Evolutionary conservation across 2,113 vertebrate genomes (phyloP), one percentile per base, ranked within the genome.

Genomic region (Marmota flaviventris): DNA sequence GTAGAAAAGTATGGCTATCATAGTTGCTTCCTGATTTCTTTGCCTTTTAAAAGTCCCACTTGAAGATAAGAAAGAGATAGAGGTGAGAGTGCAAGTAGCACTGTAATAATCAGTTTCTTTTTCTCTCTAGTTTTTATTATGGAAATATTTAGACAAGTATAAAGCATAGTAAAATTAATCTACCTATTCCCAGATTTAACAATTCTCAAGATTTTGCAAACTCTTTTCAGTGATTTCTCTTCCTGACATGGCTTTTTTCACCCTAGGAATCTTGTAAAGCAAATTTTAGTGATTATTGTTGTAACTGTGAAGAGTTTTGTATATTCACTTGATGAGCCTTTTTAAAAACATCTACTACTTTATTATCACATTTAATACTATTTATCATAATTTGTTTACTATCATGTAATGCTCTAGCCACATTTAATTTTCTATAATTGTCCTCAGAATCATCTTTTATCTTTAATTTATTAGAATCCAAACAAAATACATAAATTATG

Each of bases 361-460:
- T 76, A 65, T 90, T 93, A 39, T 73, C 37, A 85, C 82, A 48
- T 95, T 96, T 86, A 65, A 24, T 82, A 82, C 65, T 78, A 58
- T 58, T 79, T 69, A 70, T 56, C 45, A 45, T 91, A 91, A 75
- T 56, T 67, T 58, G 39, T 83, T 65, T 63, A 51, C 29, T 86
- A 4, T 94, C 11, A 75, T 78, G 18, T 39, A 79, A 13, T 90
- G 84, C 67, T 85, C 10, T 92, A 14, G 78, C 18, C 39, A 75
- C 69, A 73, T 87, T 93, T 42, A 87, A 3, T 77, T 83, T 96
- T 86, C 14, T 1, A 22, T 14, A 77, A 4, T 73, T 90, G 53
- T 77, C 53, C 12, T 88, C 56, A 84, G 78, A 93, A 70, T 73
- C 58, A 42, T 93, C 39, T 91, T 94, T 93, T 69, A 70, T 93